phyloP scores from a whole-genome alignment of 2,797 vertebrate species.

The Crax fasciolata region DNA sequence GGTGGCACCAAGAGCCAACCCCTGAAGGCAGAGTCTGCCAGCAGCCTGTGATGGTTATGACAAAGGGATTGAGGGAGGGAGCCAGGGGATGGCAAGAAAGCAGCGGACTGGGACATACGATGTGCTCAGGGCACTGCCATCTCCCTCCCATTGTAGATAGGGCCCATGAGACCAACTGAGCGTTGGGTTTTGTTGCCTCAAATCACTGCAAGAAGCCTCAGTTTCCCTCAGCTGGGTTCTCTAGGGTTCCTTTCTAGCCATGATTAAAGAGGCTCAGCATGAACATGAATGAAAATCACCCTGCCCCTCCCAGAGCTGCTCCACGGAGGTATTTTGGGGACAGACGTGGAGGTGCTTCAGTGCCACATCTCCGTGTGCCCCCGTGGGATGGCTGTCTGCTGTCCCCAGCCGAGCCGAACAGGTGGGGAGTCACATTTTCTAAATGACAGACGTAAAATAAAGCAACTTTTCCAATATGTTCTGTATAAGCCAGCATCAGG shows the following conservation, averaged over 20 bases:
- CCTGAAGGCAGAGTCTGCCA: neutral
- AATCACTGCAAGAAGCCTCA: neutral
- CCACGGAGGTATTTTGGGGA: rapidly evolving
- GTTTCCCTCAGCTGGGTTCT: neutral
- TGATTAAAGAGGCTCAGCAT: neutral
- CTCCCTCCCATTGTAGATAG: neutral
- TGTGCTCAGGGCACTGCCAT: neutral
- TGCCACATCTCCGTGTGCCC: rapidly evolving
- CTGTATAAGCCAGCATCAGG: neutral
- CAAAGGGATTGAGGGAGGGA: neutral
- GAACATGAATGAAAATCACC: rapidly evolving
- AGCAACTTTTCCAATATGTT: neutral
- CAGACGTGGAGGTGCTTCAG: neutral
- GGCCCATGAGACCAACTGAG: neutral
- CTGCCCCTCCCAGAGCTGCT: neutral
- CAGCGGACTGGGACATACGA: rapidly evolving
- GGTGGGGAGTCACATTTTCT: neutral
- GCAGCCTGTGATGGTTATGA: rapidly evolving
- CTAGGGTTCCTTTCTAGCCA: neutral
- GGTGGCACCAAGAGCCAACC: neutral
- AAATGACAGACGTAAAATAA: neutral
- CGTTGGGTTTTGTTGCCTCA: neutral
- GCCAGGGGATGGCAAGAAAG: neutral
- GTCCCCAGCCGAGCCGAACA: neutral
- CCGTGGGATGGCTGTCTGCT: rapidly evolving